Conservation (phyloP, 2,888 invertebrate species). For the Acanthacorydalis orientalis region DNA sequence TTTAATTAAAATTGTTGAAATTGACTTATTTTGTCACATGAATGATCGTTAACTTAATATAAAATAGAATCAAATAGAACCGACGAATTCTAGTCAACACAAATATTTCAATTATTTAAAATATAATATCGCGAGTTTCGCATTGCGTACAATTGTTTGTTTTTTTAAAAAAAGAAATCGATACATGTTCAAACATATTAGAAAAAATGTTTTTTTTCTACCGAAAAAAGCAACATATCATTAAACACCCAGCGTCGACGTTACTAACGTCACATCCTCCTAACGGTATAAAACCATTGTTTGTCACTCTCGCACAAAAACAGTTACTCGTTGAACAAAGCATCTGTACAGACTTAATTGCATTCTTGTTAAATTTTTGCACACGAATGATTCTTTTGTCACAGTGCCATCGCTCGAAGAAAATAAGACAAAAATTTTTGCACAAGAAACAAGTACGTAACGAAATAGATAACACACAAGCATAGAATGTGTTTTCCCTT, state of each 20-base stretch:
- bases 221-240: neutral
- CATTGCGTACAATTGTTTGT: too few relatives aligned
- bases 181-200: too few relatives aligned
- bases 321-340: too few relatives aligned
- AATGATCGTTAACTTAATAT: too few relatives aligned
- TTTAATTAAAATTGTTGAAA: too few relatives aligned
- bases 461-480: neutral
- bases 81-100: too few relatives aligned
- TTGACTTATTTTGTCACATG: too few relatives aligned
- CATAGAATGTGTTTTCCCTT: too few relatives aligned
- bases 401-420: neutral
- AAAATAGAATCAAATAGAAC: too few relatives aligned
- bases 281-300: neutral
- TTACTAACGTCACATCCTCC: neutral
- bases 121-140: too few relatives aligned
- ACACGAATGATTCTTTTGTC: slow-evolving; percentile 9
- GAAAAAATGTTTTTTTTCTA: neutral
- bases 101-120: too few relatives aligned
- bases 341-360: slow-evolving; percentile 7
- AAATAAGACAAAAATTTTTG: neutral
- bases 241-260: neutral
- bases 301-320: neutral
- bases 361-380: slow-evolving; percentile 11
- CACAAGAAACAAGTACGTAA: neutral
- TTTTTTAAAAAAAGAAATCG: too few relatives aligned